Percentiles rank a stretch among this genome's conserved stretches.
phyloP scores from a whole-genome alignment of 1,140 invertebrate species.

The Branchinecta lindahli region DNA sequence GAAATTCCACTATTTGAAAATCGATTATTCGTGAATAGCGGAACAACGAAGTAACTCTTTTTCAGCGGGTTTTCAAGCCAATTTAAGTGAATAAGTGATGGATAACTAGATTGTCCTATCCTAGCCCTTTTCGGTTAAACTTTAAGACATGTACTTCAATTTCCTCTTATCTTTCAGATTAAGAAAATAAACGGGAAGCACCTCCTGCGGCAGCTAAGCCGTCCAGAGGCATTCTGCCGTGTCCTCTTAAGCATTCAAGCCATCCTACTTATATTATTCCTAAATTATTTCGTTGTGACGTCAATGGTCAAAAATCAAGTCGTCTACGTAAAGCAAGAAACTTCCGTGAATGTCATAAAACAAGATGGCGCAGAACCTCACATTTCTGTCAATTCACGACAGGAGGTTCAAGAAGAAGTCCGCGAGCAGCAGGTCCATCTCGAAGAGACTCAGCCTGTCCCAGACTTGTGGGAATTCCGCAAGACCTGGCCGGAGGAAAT shows the following conservation, averaged over 20 bases:
- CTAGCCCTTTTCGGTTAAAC: no score
- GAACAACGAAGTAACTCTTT: no score
- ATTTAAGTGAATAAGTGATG: no score
- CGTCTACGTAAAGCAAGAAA: background rate
- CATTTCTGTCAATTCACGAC: background rate
- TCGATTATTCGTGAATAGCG: no score
- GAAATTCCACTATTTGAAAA: no score
- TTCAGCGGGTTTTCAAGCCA: no score
- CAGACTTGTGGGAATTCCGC: constrained; percentile 12
- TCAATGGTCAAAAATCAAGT: background rate
- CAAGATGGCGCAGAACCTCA: background rate
- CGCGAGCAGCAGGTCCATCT: no score
- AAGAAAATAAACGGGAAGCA: background rate
- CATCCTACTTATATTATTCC: background rate
- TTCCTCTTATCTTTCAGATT: background rate
- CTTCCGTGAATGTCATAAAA: background rate
- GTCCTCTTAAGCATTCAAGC: background rate
- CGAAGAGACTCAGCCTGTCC: background rate
- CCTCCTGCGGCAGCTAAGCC: background rate
- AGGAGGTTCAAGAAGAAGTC: background rate
- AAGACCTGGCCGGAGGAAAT: constrained; percentile 16
- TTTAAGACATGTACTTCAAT: no score
- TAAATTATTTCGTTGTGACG: background rate
- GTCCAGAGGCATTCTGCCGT: background rate
- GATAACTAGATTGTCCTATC: no score